Conservation (phyloP, 2,113 vertebrate species). For the Romanogobio albipinnatus region DNA sequence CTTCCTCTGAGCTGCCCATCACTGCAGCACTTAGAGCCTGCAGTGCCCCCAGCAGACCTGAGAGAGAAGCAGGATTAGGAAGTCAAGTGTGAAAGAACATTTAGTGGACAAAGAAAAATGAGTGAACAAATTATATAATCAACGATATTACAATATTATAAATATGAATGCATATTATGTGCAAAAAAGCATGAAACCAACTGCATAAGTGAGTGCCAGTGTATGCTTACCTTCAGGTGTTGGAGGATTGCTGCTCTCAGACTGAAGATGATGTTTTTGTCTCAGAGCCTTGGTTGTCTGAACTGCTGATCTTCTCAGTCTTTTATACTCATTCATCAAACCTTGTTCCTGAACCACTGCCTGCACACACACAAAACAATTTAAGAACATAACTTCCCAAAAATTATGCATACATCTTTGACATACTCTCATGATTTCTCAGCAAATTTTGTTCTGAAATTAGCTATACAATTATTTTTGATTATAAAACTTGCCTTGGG, state of each 20-base stretch:
- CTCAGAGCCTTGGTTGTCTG: constrained; percentile 44
- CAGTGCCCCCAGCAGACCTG: constrained; percentile 74
- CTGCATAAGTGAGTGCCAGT: neutral
- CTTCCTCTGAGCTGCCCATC: constrained; percentile 74
- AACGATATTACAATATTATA: neutral
- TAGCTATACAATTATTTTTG: neutral
- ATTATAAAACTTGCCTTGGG: neutral
- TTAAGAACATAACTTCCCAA: neutral
- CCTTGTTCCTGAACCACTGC: constrained; percentile 59
- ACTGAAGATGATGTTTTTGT: constrained; percentile 43
- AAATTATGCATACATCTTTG: neutral
- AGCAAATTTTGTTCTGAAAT: neutral
- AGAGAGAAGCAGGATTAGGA: neutral
- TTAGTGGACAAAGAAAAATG: neutral
- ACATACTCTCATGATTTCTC: neutral
- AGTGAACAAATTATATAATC: neutral
- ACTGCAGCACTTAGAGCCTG: constrained; percentile 73
- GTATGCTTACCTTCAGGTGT: constrained; percentile 53
- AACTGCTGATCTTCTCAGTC: constrained; percentile 46
- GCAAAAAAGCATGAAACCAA: neutral
- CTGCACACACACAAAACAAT: constrained; percentile 60
- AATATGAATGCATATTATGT: neutral
- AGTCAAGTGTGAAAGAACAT: neutral
- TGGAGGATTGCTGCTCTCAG: constrained; percentile 22
- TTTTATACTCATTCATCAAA: constrained; percentile 56